Evolutionary conservation across 2,888 invertebrate genomes (phyloP).

Genomic region (Axea sp.): DNA sequence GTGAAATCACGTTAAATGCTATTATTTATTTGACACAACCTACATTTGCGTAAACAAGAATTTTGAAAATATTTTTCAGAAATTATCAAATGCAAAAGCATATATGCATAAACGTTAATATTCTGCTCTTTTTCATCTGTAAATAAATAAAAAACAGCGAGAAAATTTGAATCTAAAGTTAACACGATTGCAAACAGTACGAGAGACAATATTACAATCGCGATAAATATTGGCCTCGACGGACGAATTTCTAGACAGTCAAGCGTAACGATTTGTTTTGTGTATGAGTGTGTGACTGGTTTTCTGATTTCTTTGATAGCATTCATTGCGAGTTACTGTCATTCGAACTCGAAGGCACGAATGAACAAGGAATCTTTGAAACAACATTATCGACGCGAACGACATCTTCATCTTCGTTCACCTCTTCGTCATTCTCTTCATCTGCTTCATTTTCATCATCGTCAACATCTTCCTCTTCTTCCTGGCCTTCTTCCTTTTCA

Average conservation of each 20-base stretch:
- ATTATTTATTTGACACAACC: too few species aligned
- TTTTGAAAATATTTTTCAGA: too few species aligned
- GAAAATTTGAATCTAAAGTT: constrained; percentile 15
- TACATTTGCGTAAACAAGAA: too few species aligned
- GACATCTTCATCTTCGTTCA: constrained; percentile 52
- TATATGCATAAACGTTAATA: too few species aligned
- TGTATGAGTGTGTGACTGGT: constrained; percentile 5
- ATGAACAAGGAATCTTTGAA: constrained; percentile 71
- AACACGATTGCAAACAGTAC: constrained; percentile 52
- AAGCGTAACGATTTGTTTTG: constrained; percentile 58
- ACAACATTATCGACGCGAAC: constrained; percentile 63
- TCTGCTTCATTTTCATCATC: constrained; percentile 64
- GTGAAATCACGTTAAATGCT: too few species aligned
- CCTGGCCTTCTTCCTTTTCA: constrained; percentile 79
- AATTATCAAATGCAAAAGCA: too few species aligned
- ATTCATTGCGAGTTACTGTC: constrained; percentile 69
- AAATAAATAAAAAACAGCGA: constrained; percentile 10
- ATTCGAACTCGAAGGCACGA: constrained; percentile 77
- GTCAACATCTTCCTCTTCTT: constrained; percentile 65
- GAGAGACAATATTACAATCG: constrained; percentile 52
- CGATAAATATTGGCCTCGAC: constrained; percentile 61
- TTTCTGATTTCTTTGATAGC: constrained; percentile 33
- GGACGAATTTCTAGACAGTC: constrained; percentile 62
- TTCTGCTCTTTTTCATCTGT: constrained; percentile 1
- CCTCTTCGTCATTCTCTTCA: constrained; percentile 61